Conservation (phyloP, 2,113 vertebrate species). For the Platysternon megacephalum region DNA sequence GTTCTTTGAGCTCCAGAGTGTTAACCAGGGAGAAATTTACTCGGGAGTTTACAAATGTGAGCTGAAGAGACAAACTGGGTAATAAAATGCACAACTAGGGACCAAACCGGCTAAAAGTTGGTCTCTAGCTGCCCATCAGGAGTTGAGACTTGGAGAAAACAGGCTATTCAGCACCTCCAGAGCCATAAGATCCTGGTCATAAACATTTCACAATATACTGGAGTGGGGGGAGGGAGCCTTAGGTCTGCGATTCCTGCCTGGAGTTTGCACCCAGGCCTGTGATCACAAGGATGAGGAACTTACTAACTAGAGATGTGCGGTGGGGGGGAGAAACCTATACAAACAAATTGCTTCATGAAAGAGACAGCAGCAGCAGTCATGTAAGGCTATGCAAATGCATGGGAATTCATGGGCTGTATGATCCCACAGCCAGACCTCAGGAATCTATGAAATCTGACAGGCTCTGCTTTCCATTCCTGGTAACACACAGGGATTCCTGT, state of each 20-base stretch:
- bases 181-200: constrained; percentile 68
- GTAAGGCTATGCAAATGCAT: background rate
- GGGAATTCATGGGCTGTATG: background rate
- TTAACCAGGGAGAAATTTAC: constrained; percentile 73
- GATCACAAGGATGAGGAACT: background rate
- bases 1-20: constrained; percentile 75
- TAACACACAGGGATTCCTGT: background rate
- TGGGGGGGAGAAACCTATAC: background rate
- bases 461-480: background rate
- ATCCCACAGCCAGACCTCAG: background rate
- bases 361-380: background rate
- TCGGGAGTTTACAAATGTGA: constrained; percentile 75
- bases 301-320: background rate
- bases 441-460: background rate
- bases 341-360: background rate
- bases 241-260: constrained; percentile 29
- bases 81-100: constrained; percentile 70
- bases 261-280: background rate
- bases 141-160: constrained; percentile 46
- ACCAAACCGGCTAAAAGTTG: constrained; percentile 63
- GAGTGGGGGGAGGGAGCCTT: constrained; percentile 45
- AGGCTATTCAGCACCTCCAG: constrained; percentile 72
- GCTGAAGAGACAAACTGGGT: constrained; percentile 74
- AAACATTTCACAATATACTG: constrained; percentile 62
- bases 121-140: constrained; percentile 68